A percentile compares a stretch with the other conserved stretches of the same genome.
Evolutionary conservation across 1,140 invertebrate genomes (phyloP).

Genomic region (Drosophila kohkoa): DNA sequence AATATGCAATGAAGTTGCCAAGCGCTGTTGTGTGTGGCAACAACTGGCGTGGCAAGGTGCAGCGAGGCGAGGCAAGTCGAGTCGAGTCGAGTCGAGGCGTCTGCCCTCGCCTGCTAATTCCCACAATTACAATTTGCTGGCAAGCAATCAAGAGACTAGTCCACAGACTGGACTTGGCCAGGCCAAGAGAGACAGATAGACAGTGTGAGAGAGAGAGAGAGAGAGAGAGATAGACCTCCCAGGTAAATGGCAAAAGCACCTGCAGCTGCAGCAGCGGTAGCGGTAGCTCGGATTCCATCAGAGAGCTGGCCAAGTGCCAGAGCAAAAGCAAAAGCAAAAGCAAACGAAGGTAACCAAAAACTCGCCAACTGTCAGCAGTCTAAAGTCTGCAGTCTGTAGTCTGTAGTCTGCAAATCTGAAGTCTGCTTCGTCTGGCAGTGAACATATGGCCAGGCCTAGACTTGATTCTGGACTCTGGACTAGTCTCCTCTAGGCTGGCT

Average conservation of each 20-base stretch:
- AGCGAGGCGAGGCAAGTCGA: not conserved
- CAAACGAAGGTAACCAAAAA: conserved; percentile 41
- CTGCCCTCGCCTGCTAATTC: conserved; percentile 71
- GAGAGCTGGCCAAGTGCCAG: conserved; percentile 65
- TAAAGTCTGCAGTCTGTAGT: conserved; percentile 4
- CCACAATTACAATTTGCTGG: conserved; percentile 82
- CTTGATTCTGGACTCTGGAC: conserved; percentile 50
- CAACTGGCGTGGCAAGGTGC: conserved; percentile 11
- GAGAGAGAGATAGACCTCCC: conserved; percentile 34
- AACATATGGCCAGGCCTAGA: conserved; percentile 74
- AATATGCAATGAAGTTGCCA: conserved; percentile 80
- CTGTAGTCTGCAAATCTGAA: not conserved
- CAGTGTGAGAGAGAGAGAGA: not conserved
- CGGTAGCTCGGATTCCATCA: conserved; percentile 32
- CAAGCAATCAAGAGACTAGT: conserved; percentile 72
- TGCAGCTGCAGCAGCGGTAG: conserved; percentile 16
- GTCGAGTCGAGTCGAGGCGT: conserved; percentile 1
- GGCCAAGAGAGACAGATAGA: conserved; percentile 1
- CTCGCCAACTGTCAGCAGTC: conserved; percentile 41
- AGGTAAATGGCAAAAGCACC: conserved; percentile 38
- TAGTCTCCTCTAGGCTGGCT: conserved; percentile 42
- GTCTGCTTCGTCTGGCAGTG: not conserved
- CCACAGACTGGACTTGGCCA: conserved; percentile 21
- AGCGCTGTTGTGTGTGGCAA: conserved; percentile 9
- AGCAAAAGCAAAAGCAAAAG: conserved; percentile 44